phyloP scores from a whole-genome alignment of 2,888 invertebrate species.

The Stenotaenia linearis region DNA sequence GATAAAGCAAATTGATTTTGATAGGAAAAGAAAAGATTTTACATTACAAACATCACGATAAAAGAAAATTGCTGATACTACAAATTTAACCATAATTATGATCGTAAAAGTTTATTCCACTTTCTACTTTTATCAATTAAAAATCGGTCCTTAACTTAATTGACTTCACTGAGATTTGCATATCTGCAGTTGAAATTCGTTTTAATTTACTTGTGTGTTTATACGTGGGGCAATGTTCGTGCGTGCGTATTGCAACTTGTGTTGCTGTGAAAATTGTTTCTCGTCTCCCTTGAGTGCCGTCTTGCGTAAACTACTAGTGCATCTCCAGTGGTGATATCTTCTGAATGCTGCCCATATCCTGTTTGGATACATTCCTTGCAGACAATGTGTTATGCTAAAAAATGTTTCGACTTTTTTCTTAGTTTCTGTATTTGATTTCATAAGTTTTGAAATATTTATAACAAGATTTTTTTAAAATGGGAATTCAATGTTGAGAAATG shows the following conservation, averaged over 20 bases:
- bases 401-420: too few species aligned
- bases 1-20: neutral
- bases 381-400: too few species aligned
- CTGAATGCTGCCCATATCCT: neutral
- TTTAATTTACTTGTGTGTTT: neutral
- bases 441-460: neutral
- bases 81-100: neutral
- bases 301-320: conserved; percentile 4
- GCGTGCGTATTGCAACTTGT: neutral
- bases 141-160: neutral
- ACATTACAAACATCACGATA: neutral
- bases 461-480: neutral
- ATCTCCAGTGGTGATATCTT: neutral
- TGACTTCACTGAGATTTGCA: neutral
- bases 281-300: neutral
- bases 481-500: too few species aligned
- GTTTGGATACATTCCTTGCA: neutral
- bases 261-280: neutral
- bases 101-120: neutral
- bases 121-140: too few species aligned
- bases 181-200: neutral
- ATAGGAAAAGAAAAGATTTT: neutral
- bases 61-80: neutral
- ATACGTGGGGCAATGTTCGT: neutral
- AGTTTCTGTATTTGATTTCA: neutral